phyloP scores from a whole-genome alignment of 2,113 vertebrate genomes.

The Isurus oxyrinchus region DNA sequence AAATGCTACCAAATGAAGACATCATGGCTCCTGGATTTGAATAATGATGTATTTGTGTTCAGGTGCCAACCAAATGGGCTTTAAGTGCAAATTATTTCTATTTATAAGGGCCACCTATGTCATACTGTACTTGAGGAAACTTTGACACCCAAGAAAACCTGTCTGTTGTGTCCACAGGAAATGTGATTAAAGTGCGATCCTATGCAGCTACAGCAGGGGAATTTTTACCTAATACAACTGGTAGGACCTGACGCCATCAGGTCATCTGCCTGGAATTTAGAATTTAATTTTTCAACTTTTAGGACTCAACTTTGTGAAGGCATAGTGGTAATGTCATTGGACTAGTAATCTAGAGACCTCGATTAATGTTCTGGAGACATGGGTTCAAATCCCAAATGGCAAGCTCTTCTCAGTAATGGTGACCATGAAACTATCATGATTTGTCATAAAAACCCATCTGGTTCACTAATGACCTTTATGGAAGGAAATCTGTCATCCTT shows the following conservation, averaged over 20 bases:
- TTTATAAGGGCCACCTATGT: not conserved
- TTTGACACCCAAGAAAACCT: not conserved
- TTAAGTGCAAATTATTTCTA: not conserved
- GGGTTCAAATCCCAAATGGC: too few species aligned
- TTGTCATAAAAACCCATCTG: too few species aligned
- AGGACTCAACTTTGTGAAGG: not conserved
- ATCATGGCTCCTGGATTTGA: not conserved
- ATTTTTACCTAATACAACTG: not conserved
- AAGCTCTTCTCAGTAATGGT: too few species aligned
- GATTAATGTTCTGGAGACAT: too few species aligned
- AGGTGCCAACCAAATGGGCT: not conserved
- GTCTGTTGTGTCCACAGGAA: not conserved
- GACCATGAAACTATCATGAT: too few species aligned
- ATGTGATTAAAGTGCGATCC: not conserved
- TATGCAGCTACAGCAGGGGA: not conserved
- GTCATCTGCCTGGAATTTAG: not conserved
- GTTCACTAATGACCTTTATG: too few species aligned
- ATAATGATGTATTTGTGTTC: not conserved
- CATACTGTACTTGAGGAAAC: not conserved
- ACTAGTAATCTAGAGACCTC: too few species aligned
- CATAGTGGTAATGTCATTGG: too few species aligned
- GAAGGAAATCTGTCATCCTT: not conserved
- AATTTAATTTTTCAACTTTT: not conserved
- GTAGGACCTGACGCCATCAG: not conserved
- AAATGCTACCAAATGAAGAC: not conserved